Evolutionary conservation across 2,888 invertebrate genomes (phyloP), one percentile per base, ranked within the genome.

Genomic region (Formica aserva): DNA sequence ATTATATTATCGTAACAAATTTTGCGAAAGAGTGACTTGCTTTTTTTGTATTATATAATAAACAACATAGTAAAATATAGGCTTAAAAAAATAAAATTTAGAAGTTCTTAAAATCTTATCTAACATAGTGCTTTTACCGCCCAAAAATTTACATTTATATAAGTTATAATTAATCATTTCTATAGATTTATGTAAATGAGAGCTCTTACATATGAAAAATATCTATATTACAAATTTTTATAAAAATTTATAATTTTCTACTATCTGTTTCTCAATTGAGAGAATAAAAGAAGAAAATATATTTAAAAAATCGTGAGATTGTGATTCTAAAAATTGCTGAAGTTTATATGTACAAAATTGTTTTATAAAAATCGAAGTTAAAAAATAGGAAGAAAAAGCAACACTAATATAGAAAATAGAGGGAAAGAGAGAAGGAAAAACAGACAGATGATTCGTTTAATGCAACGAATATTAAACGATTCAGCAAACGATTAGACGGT

Each of bases 361-460:
- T 48, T 22, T 22, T 45, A n/a, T 63, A 55, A 55, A 62, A 78
- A 26, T 65, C n/a, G 67, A 66, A 65, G 35, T 62, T 35, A 52
- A 63, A 35, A 13, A 22, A 18, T 15, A 41, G 76, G 55, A 9
- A 67, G 41, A 71, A 57, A 65, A 48, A 69, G 72, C 18, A 84
- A 41, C 11, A 57, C 32, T 32, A 32, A 32, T 32, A 69, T 35
- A 29, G 18, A 26, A 29, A 18, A 83, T 18, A 74, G 55, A 29
- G 26, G 26, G 3, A 67, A 48, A 15, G 29, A 75, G 32, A 45
- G 8, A 45, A 45, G 18, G 9, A 69, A 32, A 57, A 15, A 69
- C 41, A 78, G 66, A 66, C 66, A 57, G 22, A 35, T 78, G 45
- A 45, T 22, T 60, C 5, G 26, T 38, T 26, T 52, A 55, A 76